Base-by-base conservation (phyloP, 2,113 vertebrate genomes). In the Aegithalos caudatus region DNA sequence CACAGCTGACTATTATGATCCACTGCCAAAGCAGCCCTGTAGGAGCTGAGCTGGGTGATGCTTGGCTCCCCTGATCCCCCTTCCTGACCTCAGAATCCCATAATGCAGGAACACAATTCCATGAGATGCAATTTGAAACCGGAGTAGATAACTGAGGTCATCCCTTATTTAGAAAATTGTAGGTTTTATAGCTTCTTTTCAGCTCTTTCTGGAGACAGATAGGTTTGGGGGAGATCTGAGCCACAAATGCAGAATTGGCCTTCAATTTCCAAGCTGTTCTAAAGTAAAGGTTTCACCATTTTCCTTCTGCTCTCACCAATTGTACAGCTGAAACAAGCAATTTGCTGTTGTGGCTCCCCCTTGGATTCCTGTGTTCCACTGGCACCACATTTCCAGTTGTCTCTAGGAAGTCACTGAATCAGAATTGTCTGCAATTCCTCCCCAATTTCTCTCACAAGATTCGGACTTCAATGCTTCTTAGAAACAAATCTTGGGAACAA, bases 111-210 rank as follows among this genome's bases (percentile, higher is more conserved):
- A 31, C 70, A 79, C 27, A 6, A 14, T 70, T 77, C 83, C 54
- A 28, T 8, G 2, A 58, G 65, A 38, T 48, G 29, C 35, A 73
- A 24, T 81, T 42, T 82, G 92, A 66, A 80, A 54, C 42, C 3
- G 47, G 61, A 79, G 70, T 19, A 22, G 70, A 42, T 80, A 85
- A 78, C 56, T 4, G 8, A 35, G 85, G 65, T 73, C 76, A 14
- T 27, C 50, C n/a, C 80, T 84, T 71, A 61, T 78, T 88, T 93
- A 83, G 82, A 78, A 90, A 90, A 97, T 78, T 57, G 48, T 10
- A 20, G 61, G 60, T 0, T 92, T 92, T 81, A 17, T 48, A 67
- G 27, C 53, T 47, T 57, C 60, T 51, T 86, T 70, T 70, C 54
- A 17, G 47, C 73, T 74, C n/a, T 66, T 86, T 48, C 47, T 1